A percentile compares a stretch with the other conserved stretches of the same genome.
These are phyloP conservation scores for Netelia melanura DNA, from an alignment of 2,888 invertebrate species.

Conservation along the genomic window DNA sequence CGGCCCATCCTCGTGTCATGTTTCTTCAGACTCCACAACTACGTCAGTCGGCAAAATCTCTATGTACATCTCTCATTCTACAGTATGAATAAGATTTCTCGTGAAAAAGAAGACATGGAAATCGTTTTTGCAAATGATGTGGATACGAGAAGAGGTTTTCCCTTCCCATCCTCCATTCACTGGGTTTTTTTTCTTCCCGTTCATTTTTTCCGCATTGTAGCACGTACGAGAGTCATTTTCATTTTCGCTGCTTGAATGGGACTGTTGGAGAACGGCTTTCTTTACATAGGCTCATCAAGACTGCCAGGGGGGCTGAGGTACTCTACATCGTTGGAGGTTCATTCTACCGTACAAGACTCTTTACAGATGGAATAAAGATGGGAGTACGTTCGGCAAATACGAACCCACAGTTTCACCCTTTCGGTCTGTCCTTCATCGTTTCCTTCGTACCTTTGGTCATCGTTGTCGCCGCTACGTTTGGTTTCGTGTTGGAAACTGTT, in stretches of 20 bases:
- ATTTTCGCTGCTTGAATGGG: conserved; percentile 61
- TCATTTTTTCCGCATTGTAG: conserved; percentile 32
- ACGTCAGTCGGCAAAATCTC: conserved; percentile 42
- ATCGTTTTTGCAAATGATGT: conserved; percentile 30
- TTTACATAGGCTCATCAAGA: conserved; percentile 60
- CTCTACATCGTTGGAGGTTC: conserved; percentile 36
- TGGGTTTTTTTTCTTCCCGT: conserved; percentile 11
- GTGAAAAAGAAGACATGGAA: conserved; percentile 14
- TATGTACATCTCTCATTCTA: conserved; percentile 43
- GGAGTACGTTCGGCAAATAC: conserved; percentile 76
- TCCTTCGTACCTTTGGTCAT: conserved; percentile 47
- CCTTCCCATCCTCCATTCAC: conserved; percentile 22
- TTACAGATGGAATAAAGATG: conserved; percentile 84
- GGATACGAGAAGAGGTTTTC: conserved; percentile 33
- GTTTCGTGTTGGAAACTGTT: conserved; percentile 16
- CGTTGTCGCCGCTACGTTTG: conserved; percentile 7
- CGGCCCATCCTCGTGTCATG: not conserved
- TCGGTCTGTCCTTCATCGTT: conserved; percentile 56
- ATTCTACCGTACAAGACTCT: conserved; percentile 68
- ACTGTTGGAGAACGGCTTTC: conserved; percentile 43
- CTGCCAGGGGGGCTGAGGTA: conserved; percentile 31
- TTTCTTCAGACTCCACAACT: not conserved
- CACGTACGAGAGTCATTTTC: conserved; percentile 59
- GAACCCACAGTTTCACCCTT: conserved; percentile 63
- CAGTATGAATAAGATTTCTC: conserved; percentile 36